These are phyloP conservation scores for Halocaridina rubra DNA, from an alignment of 2,888 invertebrate genomes.

Conservation along the genomic window DNA sequence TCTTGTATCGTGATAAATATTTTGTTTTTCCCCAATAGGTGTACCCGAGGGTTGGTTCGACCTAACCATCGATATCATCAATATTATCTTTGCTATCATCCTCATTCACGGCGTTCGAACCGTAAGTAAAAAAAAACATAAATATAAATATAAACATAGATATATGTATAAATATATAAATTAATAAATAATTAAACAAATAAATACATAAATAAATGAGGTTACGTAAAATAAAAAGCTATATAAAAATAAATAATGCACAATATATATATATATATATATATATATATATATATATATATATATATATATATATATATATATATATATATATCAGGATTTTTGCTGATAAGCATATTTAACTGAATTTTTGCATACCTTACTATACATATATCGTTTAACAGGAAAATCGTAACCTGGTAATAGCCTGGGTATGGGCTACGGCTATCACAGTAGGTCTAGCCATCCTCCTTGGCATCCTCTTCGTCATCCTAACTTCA, in stretches of 20 bases:
- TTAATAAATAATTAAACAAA: too few species aligned
- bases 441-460: neutral
- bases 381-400: neutral
- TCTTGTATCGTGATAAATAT: too few species aligned
- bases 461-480: neutral
- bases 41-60: constrained; percentile 18
- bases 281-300: neutral
- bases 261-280: neutral
- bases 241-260: too few species aligned
- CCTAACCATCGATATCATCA: neutral
- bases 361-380: neutral
- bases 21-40: too few species aligned
- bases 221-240: too few species aligned
- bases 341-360: neutral
- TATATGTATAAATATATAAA: neutral
- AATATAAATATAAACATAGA: neutral
- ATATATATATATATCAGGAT: neutral
- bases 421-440: constrained; percentile 15
- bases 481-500: neutral
- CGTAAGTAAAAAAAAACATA: neutral
- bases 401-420: neutral
- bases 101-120: constrained; percentile 3
- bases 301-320: neutral
- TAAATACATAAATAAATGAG: too few species aligned
- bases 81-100: constrained; percentile 5